Percentiles rank a stretch among this genome's conserved stretches.
Evolutionary conservation across 2,888 invertebrate genomes (phyloP).

Genomic region (Graphium colonna): DNA sequence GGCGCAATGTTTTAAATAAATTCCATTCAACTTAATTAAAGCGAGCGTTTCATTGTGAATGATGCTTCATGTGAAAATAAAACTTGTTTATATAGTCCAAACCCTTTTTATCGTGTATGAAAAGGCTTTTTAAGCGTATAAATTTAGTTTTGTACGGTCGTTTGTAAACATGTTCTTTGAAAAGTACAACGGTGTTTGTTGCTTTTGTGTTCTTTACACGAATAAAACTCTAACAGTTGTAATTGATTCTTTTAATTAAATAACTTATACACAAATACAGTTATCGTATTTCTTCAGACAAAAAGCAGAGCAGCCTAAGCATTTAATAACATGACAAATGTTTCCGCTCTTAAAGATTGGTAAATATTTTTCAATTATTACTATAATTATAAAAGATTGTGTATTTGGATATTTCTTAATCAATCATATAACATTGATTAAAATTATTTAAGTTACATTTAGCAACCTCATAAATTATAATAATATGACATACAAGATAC

Average conservation of each 20-base stretch:
- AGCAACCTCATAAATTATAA: too few relatives aligned
- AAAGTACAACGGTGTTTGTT: slow-evolving; percentile 14
- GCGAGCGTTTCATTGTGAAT: neutral
- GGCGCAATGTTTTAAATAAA: neutral
- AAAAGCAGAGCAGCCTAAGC: too few relatives aligned
- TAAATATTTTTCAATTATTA: too few relatives aligned
- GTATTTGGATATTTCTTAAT: too few relatives aligned
- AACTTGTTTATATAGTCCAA: slow-evolving; percentile 1
- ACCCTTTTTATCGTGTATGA: slow-evolving; percentile 2
- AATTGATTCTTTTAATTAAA: slow-evolving; percentile 17
- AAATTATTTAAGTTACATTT: too few relatives aligned
- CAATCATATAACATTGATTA: too few relatives aligned
- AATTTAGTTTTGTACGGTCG: slow-evolving; percentile 11
- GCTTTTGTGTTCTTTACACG: slow-evolving; percentile 17
- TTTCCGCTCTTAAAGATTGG: too few relatives aligned
- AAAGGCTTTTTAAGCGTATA: slow-evolving; percentile 11
- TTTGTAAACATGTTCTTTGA: slow-evolving; percentile 12
- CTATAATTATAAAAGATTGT: too few relatives aligned
- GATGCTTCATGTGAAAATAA: neutral
- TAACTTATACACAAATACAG: slow-evolving; percentile 2
- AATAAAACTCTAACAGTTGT: slow-evolving; percentile 16
- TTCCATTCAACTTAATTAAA: neutral
- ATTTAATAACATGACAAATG: too few relatives aligned
- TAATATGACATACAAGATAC: too few relatives aligned
- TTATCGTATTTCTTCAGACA: neutral